Percentiles rank a stretch among this genome's conserved stretches.
phyloP scores from a whole-genome alignment of 2,888 invertebrate species.

The Eretmocerus hayati region DNA sequence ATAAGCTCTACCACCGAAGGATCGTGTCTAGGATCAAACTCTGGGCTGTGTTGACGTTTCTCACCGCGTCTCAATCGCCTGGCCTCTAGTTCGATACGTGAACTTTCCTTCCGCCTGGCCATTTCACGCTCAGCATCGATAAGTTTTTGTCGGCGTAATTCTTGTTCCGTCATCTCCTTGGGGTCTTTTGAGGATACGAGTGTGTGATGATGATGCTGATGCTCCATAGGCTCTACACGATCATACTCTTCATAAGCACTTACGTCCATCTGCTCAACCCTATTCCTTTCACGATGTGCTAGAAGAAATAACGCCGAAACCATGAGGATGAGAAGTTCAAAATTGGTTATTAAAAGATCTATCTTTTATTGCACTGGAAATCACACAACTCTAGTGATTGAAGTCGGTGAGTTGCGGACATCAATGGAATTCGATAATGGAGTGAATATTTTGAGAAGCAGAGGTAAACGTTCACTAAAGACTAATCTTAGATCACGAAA shows the following conservation, averaged over 20 bases:
- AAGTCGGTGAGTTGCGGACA: no score
- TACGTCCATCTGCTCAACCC: slow-evolving; percentile 37
- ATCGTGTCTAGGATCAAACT: slow-evolving; percentile 32
- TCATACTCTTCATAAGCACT: slow-evolving; percentile 43
- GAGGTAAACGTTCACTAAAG: no score
- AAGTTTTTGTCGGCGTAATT: slow-evolving; percentile 37
- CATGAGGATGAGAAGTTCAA: no score
- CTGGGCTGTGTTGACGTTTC: slow-evolving; percentile 41
- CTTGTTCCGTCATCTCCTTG: slow-evolving; percentile 45
- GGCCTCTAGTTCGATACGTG: slow-evolving; percentile 66
- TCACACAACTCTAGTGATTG: no score
- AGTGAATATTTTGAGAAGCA: no score
- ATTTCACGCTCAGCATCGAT: slow-evolving; percentile 56
- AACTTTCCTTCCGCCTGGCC: slow-evolving; percentile 69
- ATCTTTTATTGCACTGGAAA: no score
- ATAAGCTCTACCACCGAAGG: slow-evolving; percentile 39
- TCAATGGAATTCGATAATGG: no score
- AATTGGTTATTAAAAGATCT: no score
- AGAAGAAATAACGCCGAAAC: no score
- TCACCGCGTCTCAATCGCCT: slow-evolving; percentile 55
- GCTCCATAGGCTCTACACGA: slow-evolving; percentile 29
- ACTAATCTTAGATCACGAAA: no score
- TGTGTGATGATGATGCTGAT: neutral
- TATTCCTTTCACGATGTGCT: slow-evolving; percentile 38
- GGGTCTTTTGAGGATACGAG: slow-evolving; percentile 34